Evolutionary conservation across 2,113 vertebrate species (phyloP), one percentile per base, ranked within the genome.

Genomic region (Solea solea): DNA sequence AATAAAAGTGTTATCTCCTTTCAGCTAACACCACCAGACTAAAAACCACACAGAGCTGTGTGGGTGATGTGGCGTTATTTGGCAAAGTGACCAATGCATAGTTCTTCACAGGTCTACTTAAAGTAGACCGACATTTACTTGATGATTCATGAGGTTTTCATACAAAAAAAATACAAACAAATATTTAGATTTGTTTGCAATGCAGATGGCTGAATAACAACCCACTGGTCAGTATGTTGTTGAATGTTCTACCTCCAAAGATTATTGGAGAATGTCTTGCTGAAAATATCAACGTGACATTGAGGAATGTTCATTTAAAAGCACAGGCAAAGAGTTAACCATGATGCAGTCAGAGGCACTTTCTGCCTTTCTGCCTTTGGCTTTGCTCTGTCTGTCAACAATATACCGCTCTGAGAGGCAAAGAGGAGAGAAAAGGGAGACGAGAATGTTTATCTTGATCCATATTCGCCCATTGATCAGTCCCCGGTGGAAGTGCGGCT

Each of bases 401-500:
- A 46, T 7, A 5, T 56, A 25, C 64, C 14, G 65, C 62, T 78
- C 49, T 65, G 40, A 58, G 66, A 79, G 75, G 80, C 69, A 55
- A 64, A 60, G 51, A 52, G 21, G 53, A 64, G 73, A 65, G 63
- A 55, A 50, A 57, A 58, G 7, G 39, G 73, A 85, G 73, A 69
- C 65, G 82, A 81, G 76, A 83, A 87, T 90, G 89, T 88, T 91
- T 90, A 89, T 92, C 86, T 89, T 76, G 83, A 91, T 90, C 90
- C 86, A 92, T 91, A 92, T 91, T 90, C 82, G 82, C 65, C 60
- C 84, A 93, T 91, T 92, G 93, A 93, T 92, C 91, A 90, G 84
- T 86, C 87, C 81, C 82, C 25, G 75, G 90, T 88, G 88, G 83
- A 92, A 90, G 88, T 89, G 86, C 55, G 80, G 84, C 84, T 86